Evolutionary conservation across 2,113 vertebrate species (phyloP), one percentile per base, ranked within the genome.

Genomic region (Passer montanus): DNA sequence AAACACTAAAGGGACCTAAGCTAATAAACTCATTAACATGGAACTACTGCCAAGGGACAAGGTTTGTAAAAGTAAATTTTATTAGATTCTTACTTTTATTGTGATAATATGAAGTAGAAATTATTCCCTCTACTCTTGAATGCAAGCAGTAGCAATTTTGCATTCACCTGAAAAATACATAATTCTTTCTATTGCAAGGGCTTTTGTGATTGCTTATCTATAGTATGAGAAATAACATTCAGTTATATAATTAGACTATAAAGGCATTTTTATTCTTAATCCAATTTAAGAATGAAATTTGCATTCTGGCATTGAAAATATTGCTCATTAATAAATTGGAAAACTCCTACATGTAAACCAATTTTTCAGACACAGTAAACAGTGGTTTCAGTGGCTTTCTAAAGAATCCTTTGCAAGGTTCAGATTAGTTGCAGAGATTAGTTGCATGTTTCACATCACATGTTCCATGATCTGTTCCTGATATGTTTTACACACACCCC

Each of bases 1-100:
- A 93, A 96, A 90, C 66, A 39, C 31, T 84, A 47, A 78, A 91
- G 24, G 13, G 23, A 73, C 15, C 78, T 91, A 66, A 84, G 30
- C 18, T 76, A 89, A 91, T 91, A 93, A 89, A 91, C 10, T 82
- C 46, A 62, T 87, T 95, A 87, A 69, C 21, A 46, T 60, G 52
- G 56, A 82, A 84, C 49, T 89, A 35, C 47, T 89, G 64, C 26
- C 50, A 85, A 93, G 50, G 93, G 43, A 79, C 33, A 87, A 62
- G 23, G 43, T 93, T 82, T 17, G 5, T 49, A 89, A 84, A 73
- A 19, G 41, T 49, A 64, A 18, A 37, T 79, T 95, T 92, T 84
- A 47, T 89, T 87, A 73, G n/a, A 79, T 82, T 87, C 21, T 90
- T 72, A 15, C 69, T 92, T 56, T 69, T 73, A 73, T 64, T 91